Percentiles rank a stretch among this genome's conserved stretches.
Conservation (phyloP, 1,140 invertebrate species). For the Halictus rubicundus region DNA sequence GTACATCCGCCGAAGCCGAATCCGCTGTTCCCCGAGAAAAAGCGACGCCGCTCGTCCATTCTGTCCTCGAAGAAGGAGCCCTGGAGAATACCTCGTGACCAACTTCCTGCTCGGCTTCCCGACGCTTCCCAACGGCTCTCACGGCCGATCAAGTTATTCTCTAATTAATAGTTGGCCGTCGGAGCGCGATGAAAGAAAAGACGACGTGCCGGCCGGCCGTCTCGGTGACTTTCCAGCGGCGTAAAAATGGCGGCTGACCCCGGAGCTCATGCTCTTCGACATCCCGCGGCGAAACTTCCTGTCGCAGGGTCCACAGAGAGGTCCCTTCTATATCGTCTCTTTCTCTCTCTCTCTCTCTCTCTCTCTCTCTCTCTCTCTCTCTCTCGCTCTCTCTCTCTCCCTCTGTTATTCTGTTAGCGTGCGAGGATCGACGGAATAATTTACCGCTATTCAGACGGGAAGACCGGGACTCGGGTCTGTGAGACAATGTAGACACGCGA, state of each 20-base stretch:
- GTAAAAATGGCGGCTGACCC: slow-evolving; percentile 56
- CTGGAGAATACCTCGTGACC: neutral
- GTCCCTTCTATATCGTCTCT: neutral
- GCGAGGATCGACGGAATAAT: slow-evolving; percentile 31
- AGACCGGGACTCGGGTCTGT: neutral
- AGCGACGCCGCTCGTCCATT: neutral
- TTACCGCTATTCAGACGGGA: slow-evolving; percentile 32
- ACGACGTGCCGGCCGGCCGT: slow-evolving; percentile 26
- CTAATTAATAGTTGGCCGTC: slow-evolving; percentile 42
- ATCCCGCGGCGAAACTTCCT: slow-evolving; percentile 60
- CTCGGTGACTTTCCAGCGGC: slow-evolving; percentile 28
- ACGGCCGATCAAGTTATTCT: neutral
- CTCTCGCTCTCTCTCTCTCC: no score
- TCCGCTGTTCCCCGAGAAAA: neutral
- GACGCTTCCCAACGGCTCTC: neutral
- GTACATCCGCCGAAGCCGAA: neutral
- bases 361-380: no score
- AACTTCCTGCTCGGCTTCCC: no score
- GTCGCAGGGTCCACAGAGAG: slow-evolving; percentile 26
- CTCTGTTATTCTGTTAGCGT: slow-evolving; percentile 46
- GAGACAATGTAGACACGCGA: slow-evolving; percentile 18
- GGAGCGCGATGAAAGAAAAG: slow-evolving; percentile 14
- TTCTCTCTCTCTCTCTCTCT: no score
- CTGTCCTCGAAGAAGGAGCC: neutral
- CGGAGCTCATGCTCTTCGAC: slow-evolving; percentile 11